Evolutionary conservation across 2,797 vertebrate genomes (phyloP).

Genomic region (Bryconaethiops microstoma): DNA sequence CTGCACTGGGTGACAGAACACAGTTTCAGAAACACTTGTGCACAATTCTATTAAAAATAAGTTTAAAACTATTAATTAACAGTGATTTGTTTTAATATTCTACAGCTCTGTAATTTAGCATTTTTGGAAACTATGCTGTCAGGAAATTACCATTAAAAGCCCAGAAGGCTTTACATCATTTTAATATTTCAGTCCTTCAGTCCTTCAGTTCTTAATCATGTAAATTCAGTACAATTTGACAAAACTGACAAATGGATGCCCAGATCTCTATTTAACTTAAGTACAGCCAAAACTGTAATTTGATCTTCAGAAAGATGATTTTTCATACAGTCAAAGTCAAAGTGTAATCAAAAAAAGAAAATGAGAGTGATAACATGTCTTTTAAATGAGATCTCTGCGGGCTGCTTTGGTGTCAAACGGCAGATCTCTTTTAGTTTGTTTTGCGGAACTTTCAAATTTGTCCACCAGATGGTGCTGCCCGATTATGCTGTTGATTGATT

Average conservation of each 20-base stretch:
- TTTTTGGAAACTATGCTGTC: neutral
- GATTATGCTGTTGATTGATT: too few species aligned
- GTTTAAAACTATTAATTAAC: neutral
- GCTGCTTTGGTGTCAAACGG: too few species aligned
- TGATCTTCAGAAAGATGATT: neutral
- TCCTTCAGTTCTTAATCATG: too few species aligned
- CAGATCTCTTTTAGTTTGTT: neutral
- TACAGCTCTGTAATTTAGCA: neutral
- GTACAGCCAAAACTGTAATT: neutral
- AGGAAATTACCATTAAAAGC: neutral
- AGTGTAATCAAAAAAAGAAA: neutral
- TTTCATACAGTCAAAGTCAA: neutral
- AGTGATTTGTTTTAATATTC: neutral
- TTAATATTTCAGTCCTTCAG: neutral
- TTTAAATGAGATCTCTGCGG: too few species aligned
- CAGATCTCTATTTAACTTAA: neutral
- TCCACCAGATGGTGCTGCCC: conserved; percentile 1
- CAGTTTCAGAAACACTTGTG: neutral
- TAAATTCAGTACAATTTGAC: neutral
- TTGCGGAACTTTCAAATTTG: neutral
- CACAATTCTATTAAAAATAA: neutral
- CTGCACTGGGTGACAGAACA: neutral
- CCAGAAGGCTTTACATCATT: neutral
- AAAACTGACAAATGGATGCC: neutral
- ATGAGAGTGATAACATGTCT: too few species aligned